Base-by-base conservation (phyloP, 2,797 vertebrate genomes). In the Tenualosa thibaudeaui region DNA sequence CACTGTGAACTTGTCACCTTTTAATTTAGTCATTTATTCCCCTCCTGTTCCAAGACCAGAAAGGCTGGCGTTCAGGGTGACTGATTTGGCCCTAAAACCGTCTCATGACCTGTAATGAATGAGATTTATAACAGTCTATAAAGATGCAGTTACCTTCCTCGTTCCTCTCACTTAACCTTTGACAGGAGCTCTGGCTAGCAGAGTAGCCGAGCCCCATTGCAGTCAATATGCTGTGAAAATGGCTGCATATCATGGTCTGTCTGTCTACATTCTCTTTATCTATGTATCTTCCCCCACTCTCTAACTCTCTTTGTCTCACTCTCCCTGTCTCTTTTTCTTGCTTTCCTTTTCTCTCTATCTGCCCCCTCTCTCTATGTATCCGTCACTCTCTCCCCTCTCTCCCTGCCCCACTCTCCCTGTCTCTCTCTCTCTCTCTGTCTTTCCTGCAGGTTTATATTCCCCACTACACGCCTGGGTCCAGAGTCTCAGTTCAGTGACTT, bases 401-500 rank as follows among this genome's bases (percentile, higher is more conserved):
- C 31, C 31, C 31, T 31, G 31, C 6, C 26, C 5, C 65, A 37
- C 65, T 37, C 65, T 15, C 65, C 3, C 26, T 13, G 8, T 26
- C 65, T 37, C 10, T 46, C n/a, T 26, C 83, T 68, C 13, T 75
- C 58, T 26, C 65, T 37, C 10, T 46, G 17, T 26, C 83, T 68
- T 9, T 75, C 58, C 6, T 85, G 40, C 90, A 97, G 97, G 90
- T 97, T 98, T 90, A 96, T 97, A 90, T 98, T 98, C 87, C 97
- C 97, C 51, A 97, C 97, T 1, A 96, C 97, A 0, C 95, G 98
- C 51, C 93, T 99, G 53, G 98, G 98, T 1, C 96, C 97, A 0
- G 98, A 99, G 92, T 98, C 97, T 92, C 98, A 99, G 90, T 99
- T 99, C 94, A 99, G 98, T 2, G 97, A 99, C 91, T 99, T 99